Percentiles rank a stretch among this genome's conserved stretches.
phyloP scores from a whole-genome alignment of 1,140 invertebrate genomes.

The Lepidurus apus region DNA sequence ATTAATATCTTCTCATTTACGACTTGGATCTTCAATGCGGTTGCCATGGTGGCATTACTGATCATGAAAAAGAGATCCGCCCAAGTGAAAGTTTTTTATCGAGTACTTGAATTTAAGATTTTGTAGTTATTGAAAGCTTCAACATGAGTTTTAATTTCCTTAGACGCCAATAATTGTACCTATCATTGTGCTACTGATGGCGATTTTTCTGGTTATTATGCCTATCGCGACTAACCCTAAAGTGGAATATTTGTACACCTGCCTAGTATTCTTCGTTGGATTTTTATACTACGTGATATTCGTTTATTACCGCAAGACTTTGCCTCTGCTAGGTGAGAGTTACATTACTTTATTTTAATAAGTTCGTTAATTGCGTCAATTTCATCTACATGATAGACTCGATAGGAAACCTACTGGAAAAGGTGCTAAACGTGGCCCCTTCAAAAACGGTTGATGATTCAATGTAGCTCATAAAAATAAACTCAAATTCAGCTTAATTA shows the following conservation, averaged over 20 bases:
- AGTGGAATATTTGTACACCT: not conserved
- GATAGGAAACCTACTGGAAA: too few relatives aligned
- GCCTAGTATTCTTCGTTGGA: not conserved
- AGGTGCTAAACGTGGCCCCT: too few relatives aligned
- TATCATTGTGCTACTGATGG: not conserved
- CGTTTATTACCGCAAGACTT: not conserved
- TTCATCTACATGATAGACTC: too few relatives aligned
- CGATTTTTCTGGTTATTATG: not conserved
- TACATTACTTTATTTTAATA: too few relatives aligned
- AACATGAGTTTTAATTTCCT: not conserved
- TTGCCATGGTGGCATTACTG: slow-evolving; percentile 48
- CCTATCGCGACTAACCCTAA: not conserved
- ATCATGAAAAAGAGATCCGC: slow-evolving; percentile 47
- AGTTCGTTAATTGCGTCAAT: too few relatives aligned
- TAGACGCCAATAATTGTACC: not conserved
- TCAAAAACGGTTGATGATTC: too few relatives aligned
- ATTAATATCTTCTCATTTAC: slow-evolving; percentile 54
- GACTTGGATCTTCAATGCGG: slow-evolving; percentile 52
- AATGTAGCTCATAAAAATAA: too few relatives aligned
- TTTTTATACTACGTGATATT: not conserved
- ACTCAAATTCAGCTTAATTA: too few relatives aligned
- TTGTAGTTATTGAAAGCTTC: not conserved
- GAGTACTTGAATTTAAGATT: slow-evolving; percentile 47
- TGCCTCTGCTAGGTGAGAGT: not conserved
- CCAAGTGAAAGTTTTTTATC: slow-evolving; percentile 49